Conservation (phyloP, 1,140 invertebrate genomes). For the Drosophila bipectinata region DNA sequence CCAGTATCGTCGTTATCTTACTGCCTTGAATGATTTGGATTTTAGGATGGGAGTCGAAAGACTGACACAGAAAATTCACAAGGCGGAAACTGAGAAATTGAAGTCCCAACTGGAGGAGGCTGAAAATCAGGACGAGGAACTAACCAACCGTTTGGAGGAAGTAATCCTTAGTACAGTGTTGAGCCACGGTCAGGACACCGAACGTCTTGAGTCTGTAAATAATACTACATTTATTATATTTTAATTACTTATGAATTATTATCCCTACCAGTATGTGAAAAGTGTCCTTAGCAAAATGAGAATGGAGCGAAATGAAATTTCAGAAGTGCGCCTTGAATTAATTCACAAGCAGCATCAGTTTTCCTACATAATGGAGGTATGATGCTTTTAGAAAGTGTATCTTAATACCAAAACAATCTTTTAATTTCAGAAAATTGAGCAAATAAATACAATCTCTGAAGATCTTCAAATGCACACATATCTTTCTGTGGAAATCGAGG, state of each 20-base stretch:
- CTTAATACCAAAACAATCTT: too few relatives aligned
- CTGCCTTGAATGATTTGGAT: slow-evolving; percentile 3
- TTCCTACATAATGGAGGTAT: slow-evolving; percentile 4
- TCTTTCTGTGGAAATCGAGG: neutral
- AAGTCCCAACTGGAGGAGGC: neutral
- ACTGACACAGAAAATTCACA: neutral
- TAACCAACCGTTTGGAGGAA: neutral
- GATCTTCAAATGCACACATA: neutral
- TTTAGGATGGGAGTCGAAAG: neutral
- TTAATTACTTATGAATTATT: neutral
- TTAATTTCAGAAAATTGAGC: slow-evolving; percentile 13
- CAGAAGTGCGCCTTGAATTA: slow-evolving; percentile 1
- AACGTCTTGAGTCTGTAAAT: neutral
- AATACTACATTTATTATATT: neutral
- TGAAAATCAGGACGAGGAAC: neutral
- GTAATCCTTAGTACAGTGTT: neutral
- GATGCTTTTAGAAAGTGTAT: too few relatives aligned
- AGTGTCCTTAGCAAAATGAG: neutral
- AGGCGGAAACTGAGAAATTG: neutral
- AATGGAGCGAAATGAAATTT: slow-evolving; percentile 12
- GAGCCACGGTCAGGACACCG: neutral
- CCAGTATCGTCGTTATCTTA: neutral
- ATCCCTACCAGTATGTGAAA: neutral
- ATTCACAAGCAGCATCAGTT: slow-evolving; percentile 16
- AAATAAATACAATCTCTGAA: neutral